A percentile compares a stretch with the other conserved stretches of the same genome.
These are phyloP conservation scores for Troilus luridus DNA, from an alignment of 2,888 invertebrate species.

Conservation along the genomic window DNA sequence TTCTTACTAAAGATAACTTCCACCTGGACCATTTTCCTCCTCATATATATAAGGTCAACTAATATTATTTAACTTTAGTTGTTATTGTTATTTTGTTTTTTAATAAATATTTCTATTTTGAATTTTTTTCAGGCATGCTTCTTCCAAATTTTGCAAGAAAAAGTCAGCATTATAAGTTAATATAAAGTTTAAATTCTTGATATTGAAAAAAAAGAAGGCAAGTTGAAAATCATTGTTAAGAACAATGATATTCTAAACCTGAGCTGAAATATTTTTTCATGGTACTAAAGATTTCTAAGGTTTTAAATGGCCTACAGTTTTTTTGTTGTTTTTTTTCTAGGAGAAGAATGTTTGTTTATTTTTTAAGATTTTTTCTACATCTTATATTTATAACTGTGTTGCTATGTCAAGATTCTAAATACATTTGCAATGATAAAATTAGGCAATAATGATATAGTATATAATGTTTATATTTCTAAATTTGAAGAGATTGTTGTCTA, in stretches of 20 bases:
- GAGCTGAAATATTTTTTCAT: conserved; percentile 36
- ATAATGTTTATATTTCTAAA: conserved; percentile 28
- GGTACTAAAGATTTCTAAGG: conserved; percentile 1
- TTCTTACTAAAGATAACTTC: no score
- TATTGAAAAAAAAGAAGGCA: background rate
- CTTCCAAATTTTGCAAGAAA: conserved; percentile 83
- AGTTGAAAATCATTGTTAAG: background rate
- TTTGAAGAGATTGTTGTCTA: background rate
- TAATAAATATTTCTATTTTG: conserved; percentile 13
- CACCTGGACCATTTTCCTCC: no score
- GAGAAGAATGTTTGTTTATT: background rate
- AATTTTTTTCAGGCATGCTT: conserved; percentile 78
- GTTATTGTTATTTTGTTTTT: background rate
- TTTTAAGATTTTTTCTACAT: background rate
- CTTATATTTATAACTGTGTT: background rate
- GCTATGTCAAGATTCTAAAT: background rate
- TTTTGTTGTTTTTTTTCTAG: no score
- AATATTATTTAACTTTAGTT: no score
- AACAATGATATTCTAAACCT: background rate
- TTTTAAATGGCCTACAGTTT: conserved; percentile 28
- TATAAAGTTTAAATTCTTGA: background rate
- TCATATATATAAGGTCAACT: no score
- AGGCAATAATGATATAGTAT: conserved; percentile 23
- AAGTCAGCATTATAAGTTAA: conserved; percentile 73
- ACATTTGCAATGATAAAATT: background rate